These are phyloP conservation scores for Scaptomyza caliginosa DNA, from an alignment of 2,888 invertebrate genomes.

Conservation along the genomic window DNA sequence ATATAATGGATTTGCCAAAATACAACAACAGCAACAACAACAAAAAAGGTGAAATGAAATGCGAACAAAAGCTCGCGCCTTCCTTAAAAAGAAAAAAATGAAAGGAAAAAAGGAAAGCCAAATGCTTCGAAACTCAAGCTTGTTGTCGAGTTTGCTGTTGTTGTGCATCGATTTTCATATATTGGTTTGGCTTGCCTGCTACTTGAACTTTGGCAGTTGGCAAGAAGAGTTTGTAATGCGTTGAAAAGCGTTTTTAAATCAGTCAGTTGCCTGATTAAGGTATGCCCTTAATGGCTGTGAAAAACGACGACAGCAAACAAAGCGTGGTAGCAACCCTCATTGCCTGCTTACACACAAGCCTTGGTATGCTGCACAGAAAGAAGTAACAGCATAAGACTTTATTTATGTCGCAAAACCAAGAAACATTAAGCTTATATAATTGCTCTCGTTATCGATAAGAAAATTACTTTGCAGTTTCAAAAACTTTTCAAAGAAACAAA, in stretches of 20 bases:
- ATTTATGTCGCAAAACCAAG: too few relatives aligned
- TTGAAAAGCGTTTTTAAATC: slow-evolving; percentile 17
- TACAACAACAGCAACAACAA: slow-evolving; percentile 47
- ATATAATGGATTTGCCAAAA: slow-evolving; percentile 83
- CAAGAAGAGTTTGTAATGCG: slow-evolving; percentile 2
- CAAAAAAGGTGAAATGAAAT: slow-evolving; percentile 63
- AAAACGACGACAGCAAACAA: slow-evolving; percentile 22
- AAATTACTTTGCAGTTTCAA: too few relatives aligned
- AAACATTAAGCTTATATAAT: not conserved
- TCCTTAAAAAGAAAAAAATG: slow-evolving; percentile 31
- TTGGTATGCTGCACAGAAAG: not conserved
- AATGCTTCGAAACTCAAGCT: slow-evolving; percentile 56
- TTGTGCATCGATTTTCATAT: slow-evolving; percentile 56
- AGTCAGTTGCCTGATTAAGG: slow-evolving; percentile 59
- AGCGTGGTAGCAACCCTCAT: slow-evolving; percentile 38
- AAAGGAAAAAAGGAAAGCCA: not conserved
- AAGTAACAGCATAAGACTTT: too few relatives aligned
- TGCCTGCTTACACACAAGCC: slow-evolving; percentile 22
- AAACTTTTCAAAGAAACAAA: too few relatives aligned
- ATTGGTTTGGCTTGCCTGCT: slow-evolving; percentile 43
- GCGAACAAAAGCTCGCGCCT: slow-evolving; percentile 71
- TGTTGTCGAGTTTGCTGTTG: slow-evolving; percentile 59
- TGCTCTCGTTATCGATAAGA: not conserved
- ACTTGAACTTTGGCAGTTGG: slow-evolving; percentile 49
- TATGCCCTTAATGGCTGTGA: slow-evolving; percentile 45